Conservation (phyloP, 2,888 invertebrate species). For the Agapetus fuscipes region DNA sequence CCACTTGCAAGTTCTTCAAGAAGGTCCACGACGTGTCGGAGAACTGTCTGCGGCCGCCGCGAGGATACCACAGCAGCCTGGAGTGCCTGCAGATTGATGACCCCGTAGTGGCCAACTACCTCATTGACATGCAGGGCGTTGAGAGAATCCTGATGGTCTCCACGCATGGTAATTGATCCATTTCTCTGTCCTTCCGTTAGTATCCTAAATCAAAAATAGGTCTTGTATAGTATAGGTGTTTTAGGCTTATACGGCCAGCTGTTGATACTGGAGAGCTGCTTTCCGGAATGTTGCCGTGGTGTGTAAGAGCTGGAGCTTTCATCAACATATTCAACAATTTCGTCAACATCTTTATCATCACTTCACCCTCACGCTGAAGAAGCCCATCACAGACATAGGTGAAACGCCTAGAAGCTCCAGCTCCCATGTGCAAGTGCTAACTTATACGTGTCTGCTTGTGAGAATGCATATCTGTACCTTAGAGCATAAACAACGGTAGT, state of each 20-base stretch:
- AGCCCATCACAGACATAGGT: too few species aligned
- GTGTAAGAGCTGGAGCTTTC: too few species aligned
- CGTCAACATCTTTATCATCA: too few species aligned
- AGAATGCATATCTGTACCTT: too few species aligned
- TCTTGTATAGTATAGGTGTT: background rate
- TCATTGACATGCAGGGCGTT: constrained; percentile 67
- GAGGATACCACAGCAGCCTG: constrained; percentile 45
- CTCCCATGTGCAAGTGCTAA: too few species aligned
- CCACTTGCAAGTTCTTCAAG: constrained; percentile 53
- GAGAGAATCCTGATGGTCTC: constrained; percentile 73
- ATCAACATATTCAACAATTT: background rate
- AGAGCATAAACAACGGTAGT: too few species aligned
- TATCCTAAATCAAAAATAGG: background rate
- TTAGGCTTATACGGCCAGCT: too few species aligned
- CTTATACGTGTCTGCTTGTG: too few species aligned
- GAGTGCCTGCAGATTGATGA: constrained; percentile 65
- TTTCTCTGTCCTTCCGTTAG: background rate
- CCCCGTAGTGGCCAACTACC: constrained; percentile 70
- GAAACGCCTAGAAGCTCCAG: too few species aligned
- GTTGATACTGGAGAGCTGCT: too few species aligned
- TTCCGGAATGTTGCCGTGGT: too few species aligned
- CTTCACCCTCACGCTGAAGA: too few species aligned
- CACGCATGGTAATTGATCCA: constrained; percentile 34
- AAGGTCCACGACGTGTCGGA: constrained; percentile 40
- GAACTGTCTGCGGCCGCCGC: constrained; percentile 35